Evolutionary conservation across 1,140 invertebrate species (phyloP), one percentile per base, ranked within the genome.

Genomic region (Drosophila orena): DNA sequence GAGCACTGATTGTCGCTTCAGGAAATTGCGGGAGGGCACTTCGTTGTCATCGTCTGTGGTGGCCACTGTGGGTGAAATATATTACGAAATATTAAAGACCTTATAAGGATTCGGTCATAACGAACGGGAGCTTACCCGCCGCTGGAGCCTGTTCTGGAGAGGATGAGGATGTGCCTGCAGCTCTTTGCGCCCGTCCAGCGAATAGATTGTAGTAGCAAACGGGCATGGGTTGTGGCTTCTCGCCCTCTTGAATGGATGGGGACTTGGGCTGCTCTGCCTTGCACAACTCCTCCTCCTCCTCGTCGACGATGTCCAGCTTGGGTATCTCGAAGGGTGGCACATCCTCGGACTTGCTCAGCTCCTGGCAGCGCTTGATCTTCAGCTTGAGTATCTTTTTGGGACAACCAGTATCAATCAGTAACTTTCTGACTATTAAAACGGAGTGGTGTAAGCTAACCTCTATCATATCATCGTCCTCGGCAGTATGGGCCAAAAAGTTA

Each of bases 1-100:
- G 5, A 97, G 92, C 89, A 97, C 96, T 1, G 97, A 96, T 91
- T 97, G 96, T 66, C 96, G 93, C 92, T 97, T 97, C 37, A 98
- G 92, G 79, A 94, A 95, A 57, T 94, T 95, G 75, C 97, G 93
- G 0, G 96, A 96, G 1, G 96, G 96, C 44, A 97, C 95, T 90
- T 97, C 97, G 61, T 96, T 96, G 81, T 97, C 96, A 69, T 97
- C 96, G 55, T 96, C 96, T 0, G 95, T 95, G 15, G 93, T 94
- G 93, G 93, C 92, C 54, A 79, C 83, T 85, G 64, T 27, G 7
- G 17, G 17, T n/a, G 10, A 56, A 20, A 42, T 22, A 4, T 42
- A 17, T 59, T 40, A 22, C 17, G 22, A 54, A 20, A 61, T n/a
- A n/a, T 22, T 38, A 20, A 12, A 17, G 53, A 10, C 42, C 11